Evolutionary conservation across 2,797 vertebrate species (phyloP).

Genomic region (Hypotaenidia okinawae): DNA sequence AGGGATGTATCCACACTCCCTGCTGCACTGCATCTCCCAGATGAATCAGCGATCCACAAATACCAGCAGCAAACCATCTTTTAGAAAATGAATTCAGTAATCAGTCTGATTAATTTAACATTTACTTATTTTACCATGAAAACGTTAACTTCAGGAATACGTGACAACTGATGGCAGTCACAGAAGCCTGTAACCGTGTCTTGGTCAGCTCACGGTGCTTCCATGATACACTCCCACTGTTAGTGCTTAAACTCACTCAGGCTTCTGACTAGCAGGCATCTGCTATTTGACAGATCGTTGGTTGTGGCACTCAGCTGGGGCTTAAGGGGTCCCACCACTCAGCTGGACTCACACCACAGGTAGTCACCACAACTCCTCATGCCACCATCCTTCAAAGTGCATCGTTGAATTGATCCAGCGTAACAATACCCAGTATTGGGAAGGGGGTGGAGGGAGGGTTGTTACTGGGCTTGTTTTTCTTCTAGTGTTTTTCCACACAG

Average conservation of each 20-base stretch:
- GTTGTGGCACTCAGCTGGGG: neutral
- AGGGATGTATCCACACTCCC: neutral
- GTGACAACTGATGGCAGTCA: constrained; percentile 32
- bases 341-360: neutral
- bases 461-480: neutral
- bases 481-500: neutral
- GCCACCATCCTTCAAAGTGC: neutral
- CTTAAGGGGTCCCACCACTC: neutral
- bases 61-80: neutral
- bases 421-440: neutral
- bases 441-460: too few relatives aligned
- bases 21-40: constrained; percentile 21
- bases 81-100: constrained; percentile 42
- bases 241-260: neutral
- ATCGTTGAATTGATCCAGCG: fast-evolving
- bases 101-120: constrained; percentile 59
- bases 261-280: neutral
- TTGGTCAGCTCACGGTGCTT: neutral
- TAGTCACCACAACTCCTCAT: neutral
- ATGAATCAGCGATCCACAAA: constrained; percentile 58
- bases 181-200: constrained; percentile 1
- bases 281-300: neutral
- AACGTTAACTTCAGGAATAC: constrained; percentile 22
- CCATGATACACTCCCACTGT: neutral
- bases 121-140: constrained; percentile 51